Conservation (phyloP, 2,113 vertebrate species). For the Spermophilus dauricus region DNA sequence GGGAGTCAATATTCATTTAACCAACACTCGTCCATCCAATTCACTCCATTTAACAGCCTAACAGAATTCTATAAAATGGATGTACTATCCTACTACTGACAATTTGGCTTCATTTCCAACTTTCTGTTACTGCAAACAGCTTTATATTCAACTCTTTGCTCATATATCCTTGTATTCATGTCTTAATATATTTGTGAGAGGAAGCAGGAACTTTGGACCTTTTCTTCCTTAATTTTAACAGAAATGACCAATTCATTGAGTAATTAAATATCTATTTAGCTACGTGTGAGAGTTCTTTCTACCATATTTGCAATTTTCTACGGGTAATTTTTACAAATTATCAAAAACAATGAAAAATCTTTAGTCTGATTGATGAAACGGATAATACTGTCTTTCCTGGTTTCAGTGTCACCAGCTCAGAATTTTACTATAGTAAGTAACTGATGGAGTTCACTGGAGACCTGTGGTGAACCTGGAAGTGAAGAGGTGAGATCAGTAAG, state of each 20-base stretch:
- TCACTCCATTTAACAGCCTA: neutral
- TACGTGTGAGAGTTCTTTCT: neutral
- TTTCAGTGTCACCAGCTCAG: neutral
- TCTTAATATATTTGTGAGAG: neutral
- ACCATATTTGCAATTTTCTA: neutral
- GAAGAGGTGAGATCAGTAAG: neutral
- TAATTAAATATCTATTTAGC: neutral
- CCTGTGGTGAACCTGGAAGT: neutral
- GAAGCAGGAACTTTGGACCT: neutral
- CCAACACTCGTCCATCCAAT: neutral
- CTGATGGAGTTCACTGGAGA: neutral
- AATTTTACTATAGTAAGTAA: neutral
- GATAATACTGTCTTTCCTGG: neutral
- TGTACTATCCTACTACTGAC: neutral
- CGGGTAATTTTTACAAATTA: neutral
- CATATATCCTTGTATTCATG: neutral
- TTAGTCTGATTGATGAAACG: neutral
- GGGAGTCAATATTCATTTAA: neutral
- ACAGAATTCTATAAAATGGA: neutral
- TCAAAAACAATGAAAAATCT: neutral
- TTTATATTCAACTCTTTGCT: neutral
- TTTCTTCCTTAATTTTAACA: neutral
- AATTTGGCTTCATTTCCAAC: neutral
- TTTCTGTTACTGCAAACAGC: neutral
- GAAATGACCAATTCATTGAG: neutral